A percentile compares a stretch with the other conserved stretches of the same genome.
Evolutionary conservation across 64 coral and sea anemone genomes (phyloP).

Genomic region (Stylophora pistillata): DNA sequence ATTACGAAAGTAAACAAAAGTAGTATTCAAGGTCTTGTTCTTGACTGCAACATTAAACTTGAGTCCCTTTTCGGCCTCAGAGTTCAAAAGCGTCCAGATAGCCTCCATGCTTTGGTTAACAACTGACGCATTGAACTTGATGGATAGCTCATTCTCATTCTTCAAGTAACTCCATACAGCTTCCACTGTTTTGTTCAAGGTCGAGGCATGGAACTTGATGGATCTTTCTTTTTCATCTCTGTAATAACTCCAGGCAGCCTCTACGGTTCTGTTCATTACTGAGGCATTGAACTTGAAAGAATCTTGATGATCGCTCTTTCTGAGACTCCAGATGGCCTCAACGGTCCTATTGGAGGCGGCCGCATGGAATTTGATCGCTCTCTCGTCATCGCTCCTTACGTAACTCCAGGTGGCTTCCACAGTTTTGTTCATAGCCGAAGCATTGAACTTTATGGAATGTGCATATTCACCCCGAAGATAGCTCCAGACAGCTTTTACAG

Average conservation of each 20-base stretch:
- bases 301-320: background rate
- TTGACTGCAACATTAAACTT: slow-evolving; percentile 77
- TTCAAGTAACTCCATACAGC: slow-evolving; percentile 67
- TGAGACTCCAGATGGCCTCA: slow-evolving; percentile 24
- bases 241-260: slow-evolving; percentile 45
- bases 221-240: slow-evolving; percentile 38
- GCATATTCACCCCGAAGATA: slow-evolving; percentile 51
- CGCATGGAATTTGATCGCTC: slow-evolving; percentile 49
- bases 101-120: slow-evolving; percentile 57
- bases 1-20: slow-evolving; percentile 63
- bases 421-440: slow-evolving; percentile 69
- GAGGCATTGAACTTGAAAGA: slow-evolving; percentile 69
- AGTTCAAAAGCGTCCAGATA: slow-evolving; percentile 24
- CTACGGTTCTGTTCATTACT: slow-evolving; percentile 47
- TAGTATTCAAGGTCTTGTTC: slow-evolving; percentile 60
- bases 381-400: slow-evolving; percentile 17
- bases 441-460: slow-evolving; percentile 73
- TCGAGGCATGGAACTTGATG: slow-evolving; percentile 56
- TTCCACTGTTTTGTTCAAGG: slow-evolving; percentile 74
- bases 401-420: slow-evolving; percentile 43
- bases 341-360: slow-evolving; percentile 63
- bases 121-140: slow-evolving; percentile 66
- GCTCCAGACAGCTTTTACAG: slow-evolving; percentile 43
- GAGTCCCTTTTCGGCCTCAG: slow-evolving; percentile 45
- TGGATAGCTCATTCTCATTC: slow-evolving; percentile 12